These are phyloP conservation scores for Ectropis crepuscularia DNA, from an alignment of 2,888 invertebrate genomes.

Conservation along the genomic window DNA sequence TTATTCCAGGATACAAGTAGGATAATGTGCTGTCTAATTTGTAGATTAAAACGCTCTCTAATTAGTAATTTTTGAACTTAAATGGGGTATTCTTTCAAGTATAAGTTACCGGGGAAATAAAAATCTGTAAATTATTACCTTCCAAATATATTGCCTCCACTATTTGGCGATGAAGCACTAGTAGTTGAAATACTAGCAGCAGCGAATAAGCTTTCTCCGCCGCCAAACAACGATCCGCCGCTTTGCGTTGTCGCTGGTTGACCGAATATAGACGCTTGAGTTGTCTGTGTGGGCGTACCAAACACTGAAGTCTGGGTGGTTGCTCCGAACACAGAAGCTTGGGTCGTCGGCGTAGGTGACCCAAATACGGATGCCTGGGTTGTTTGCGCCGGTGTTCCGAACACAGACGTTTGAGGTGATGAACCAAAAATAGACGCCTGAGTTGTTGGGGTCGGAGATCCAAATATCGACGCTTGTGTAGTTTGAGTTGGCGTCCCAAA, in stretches of 20 bases:
- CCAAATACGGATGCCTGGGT: slow-evolving; percentile 52
- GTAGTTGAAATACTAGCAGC: slow-evolving; percentile 77
- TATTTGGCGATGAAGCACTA: slow-evolving; percentile 59
- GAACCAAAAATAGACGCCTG: slow-evolving; percentile 52
- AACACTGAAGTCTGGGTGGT: slow-evolving; percentile 49
- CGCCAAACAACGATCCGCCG: slow-evolving; percentile 66
- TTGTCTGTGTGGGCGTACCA: slow-evolving; percentile 43
- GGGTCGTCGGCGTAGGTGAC: slow-evolving; percentile 39
- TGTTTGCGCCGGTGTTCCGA: slow-evolving; percentile 46
- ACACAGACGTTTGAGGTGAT: slow-evolving; percentile 45
- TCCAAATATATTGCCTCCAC: slow-evolving; percentile 71
- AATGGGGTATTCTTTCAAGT: too few relatives aligned
- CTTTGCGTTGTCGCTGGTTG: slow-evolving; percentile 56
- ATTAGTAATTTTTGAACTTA: too few relatives aligned
- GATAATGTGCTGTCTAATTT: not conserved
- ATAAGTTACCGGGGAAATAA: too few relatives aligned
- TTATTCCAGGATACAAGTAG: too few relatives aligned
- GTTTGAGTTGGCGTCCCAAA: slow-evolving; percentile 41
- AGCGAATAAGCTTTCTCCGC: slow-evolving; percentile 71
- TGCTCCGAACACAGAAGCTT: slow-evolving; percentile 50
- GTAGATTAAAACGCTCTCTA: too few relatives aligned
- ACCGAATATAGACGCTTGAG: slow-evolving; percentile 55
- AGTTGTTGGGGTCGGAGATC: slow-evolving; percentile 40
- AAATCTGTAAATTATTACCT: slow-evolving; percentile 51
- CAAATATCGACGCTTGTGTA: slow-evolving; percentile 49